A percentile compares a stretch with the other conserved stretches of the same genome.
Evolutionary conservation across 2,888 invertebrate genomes (phyloP).

Genomic region (Strigamia transsilvanica): DNA sequence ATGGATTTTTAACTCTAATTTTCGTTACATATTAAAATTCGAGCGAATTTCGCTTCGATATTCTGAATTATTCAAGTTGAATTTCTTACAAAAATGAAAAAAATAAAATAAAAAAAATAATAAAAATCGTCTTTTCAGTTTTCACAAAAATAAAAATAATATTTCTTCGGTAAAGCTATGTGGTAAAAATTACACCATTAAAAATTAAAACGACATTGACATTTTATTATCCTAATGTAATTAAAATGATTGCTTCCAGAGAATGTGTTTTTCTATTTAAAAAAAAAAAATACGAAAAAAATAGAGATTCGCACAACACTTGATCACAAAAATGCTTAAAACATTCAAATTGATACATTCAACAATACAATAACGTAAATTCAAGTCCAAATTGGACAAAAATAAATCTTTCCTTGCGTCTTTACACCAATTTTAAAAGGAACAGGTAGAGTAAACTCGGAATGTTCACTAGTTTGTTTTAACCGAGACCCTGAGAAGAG

Average conservation of each 20-base stretch:
- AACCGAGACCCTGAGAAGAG: constrained; percentile 42
- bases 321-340: too few relatives aligned
- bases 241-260: constrained; percentile 23
- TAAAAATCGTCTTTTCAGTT: neutral
- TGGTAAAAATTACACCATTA: neutral
- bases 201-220: constrained; percentile 16
- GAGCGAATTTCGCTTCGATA: too few relatives aligned
- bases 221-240: constrained; percentile 21
- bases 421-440: neutral
- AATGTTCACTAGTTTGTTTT: constrained; percentile 11
- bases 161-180: neutral
- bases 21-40: too few relatives aligned
- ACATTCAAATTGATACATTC: too few relatives aligned
- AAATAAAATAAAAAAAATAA: neutral
- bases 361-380: too few relatives aligned
- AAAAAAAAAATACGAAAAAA: neutral
- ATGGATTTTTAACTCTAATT: neutral
- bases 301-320: too few relatives aligned
- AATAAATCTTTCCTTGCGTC: neutral
- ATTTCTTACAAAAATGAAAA: neutral
- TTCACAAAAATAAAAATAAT: neutral
- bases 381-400: too few relatives aligned
- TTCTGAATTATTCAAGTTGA: too few relatives aligned
- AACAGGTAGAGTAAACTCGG: neutral
- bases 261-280: neutral